A percentile compares a stretch with the other conserved stretches of the same genome.
Evolutionary conservation across 2,113 vertebrate genomes (phyloP).

Genomic region (Callospermophilus lateralis): DNA sequence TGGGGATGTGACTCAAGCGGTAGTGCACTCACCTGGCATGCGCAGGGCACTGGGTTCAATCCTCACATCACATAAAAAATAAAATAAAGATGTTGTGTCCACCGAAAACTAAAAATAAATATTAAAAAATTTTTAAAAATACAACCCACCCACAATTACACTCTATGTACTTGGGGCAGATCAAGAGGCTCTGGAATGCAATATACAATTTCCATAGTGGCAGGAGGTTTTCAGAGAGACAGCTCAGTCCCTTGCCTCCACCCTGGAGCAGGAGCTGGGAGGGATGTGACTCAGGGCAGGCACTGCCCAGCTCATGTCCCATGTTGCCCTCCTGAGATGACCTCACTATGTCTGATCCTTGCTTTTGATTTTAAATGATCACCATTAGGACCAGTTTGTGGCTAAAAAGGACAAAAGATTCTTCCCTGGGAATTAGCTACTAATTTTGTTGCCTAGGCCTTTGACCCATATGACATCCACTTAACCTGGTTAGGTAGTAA

Average conservation of each 20-base stretch:
- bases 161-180: background rate
- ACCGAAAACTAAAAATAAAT: no score
- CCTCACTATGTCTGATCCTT: background rate
- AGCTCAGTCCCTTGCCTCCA: no score
- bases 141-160: background rate
- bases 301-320: no score
- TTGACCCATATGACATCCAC: background rate
- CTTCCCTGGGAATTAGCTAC: background rate
- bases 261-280: background rate
- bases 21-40: no score
- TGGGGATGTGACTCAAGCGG: no score
- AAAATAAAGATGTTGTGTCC: no score
- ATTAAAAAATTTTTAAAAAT: no score
- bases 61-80: no score
- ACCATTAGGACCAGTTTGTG: background rate
- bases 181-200: background rate
- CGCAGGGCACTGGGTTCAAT: no score
- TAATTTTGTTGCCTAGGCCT: background rate
- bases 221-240: background rate
- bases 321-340: no score
- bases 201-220: background rate
- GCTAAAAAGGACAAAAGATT: background rate
- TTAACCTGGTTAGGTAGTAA: background rate
- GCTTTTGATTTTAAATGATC: background rate
- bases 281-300: no score